Evolutionary conservation across 1,140 invertebrate species (phyloP).

Genomic region (Anoplophora glabripennis): DNA sequence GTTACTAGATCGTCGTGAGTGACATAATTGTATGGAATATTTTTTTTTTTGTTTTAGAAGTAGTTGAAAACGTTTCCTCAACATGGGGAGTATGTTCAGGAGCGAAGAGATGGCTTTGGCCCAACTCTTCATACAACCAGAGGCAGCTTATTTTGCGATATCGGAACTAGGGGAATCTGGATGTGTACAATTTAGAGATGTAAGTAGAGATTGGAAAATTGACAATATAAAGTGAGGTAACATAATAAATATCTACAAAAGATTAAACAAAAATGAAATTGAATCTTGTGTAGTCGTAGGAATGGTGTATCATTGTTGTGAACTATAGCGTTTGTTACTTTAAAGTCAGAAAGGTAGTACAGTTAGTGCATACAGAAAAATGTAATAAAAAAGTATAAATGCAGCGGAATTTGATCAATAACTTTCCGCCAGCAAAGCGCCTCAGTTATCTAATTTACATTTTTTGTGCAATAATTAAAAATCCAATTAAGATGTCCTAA

Average conservation of each 20-base stretch:
- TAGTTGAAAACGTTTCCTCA: slow-evolving; percentile 23
- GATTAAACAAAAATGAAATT: not conserved
- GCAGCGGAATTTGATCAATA: too few relatives aligned
- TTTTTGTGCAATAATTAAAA: too few relatives aligned
- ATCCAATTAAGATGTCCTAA: too few relatives aligned
- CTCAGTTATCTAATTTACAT: too few relatives aligned
- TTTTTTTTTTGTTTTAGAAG: too few relatives aligned
- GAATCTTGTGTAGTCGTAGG: not conserved
- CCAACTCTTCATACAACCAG: slow-evolving; percentile 87
- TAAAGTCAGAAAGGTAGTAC: not conserved
- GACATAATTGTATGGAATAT: too few relatives aligned
- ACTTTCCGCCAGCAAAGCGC: too few relatives aligned
- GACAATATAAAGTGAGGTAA: not conserved
- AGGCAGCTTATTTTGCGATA: slow-evolving; percentile 85
- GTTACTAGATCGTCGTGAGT: too few relatives aligned
- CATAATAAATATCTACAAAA: not conserved
- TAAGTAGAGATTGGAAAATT: slow-evolving; percentile 56
- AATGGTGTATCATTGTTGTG: not conserved
- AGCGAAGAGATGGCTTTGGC: slow-evolving; percentile 86
- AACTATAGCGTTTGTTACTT: not conserved
- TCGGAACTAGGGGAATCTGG: slow-evolving; percentile 87
- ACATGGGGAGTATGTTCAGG: slow-evolving; percentile 78
- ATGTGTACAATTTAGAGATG: slow-evolving; percentile 87
- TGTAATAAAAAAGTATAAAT: too few relatives aligned
- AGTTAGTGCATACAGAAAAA: too few relatives aligned